Evolutionary conservation across 2,888 invertebrate species (phyloP).

Genomic region (Acleris sparsana): DNA sequence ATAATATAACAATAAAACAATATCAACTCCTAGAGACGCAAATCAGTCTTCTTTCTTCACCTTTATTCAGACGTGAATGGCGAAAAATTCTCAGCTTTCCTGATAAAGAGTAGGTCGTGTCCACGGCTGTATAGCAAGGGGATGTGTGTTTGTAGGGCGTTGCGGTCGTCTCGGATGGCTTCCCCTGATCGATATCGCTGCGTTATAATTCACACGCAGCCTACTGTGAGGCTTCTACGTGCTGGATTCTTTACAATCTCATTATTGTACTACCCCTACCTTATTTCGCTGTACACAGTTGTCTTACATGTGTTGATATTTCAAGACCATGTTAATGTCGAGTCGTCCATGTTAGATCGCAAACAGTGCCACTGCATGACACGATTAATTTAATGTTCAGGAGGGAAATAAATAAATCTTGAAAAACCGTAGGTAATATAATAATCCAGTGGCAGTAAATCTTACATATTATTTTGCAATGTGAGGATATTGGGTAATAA

Average conservation of each 20-base stretch:
- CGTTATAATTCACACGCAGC: slow-evolving; percentile 23
- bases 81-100: neutral
- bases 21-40: neutral
- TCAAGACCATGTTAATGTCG: too few species aligned
- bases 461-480: neutral
- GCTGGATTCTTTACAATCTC: slow-evolving; percentile 33
- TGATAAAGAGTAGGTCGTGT: slow-evolving; percentile 13
- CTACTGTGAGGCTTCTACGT: slow-evolving; percentile 31
- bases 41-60: neutral
- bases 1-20: neutral
- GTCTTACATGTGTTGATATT: slow-evolving; percentile 11
- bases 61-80: neutral
- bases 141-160: slow-evolving; percentile 30
- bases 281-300: slow-evolving; percentile 4
- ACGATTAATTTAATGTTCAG: too few species aligned
- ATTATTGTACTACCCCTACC: slow-evolving; percentile 22
- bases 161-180: slow-evolving; percentile 34
- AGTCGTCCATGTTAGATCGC: too few species aligned
- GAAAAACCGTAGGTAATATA: too few species aligned
- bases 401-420: too few species aligned
- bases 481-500: neutral
- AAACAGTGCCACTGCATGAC: too few species aligned
- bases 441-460: too few species aligned
- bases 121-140: slow-evolving; percentile 1
- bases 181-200: slow-evolving; percentile 33